Base-by-base conservation (phyloP, 2,113 vertebrate species). In the Ictidomys tridecemlineatus region DNA sequence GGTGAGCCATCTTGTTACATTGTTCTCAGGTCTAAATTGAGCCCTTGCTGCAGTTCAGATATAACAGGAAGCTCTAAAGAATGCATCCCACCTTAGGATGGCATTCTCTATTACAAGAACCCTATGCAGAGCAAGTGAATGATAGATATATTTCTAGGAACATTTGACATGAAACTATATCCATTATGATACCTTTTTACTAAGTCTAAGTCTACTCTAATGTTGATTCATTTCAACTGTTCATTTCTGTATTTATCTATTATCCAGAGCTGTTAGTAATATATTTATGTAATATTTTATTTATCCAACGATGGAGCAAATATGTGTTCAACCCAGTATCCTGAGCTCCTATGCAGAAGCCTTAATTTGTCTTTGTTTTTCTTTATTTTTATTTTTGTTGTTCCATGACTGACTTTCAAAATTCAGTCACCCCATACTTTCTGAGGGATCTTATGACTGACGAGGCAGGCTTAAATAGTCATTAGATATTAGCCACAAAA, bases 361-460 rank as follows among this genome's bases (percentile, higher is more conserved):
- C 53, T 85, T 83, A 42, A 45, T 61, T 67, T 65, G 37, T 12
- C 77, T 83, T 90, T 76, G 20, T 69, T 39, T 58, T 74, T 63
- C 51, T 17, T 18, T 90, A 74, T 74, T 77, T 17, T 18, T 90
- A 74, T 74, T 77, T 73, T 76, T 70, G 58, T 65, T 39, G n/a
- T 92, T 93, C 65, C n/a, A 56, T 69, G 58, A 91, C 34, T 72
- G 42, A 82, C 93, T 87, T 92, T 84, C 37, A 39, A 90, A 92
- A 91, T 83, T 92, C 63, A 86, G 13, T 42, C 53, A 22, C 73
- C 76, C 4, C 5, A 34, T 92, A 77, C 70, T 94, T 93, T 91
- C 82, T 78, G 32, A 89, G 37, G 45, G 30, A 91, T 86, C 14
- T 26, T 37, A 51, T 82, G 42, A 61, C 5, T 39, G 42, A 61